Evolutionary conservation across 2,797 vertebrate species (phyloP).

Genomic region (Distichodus sexfasciatus): DNA sequence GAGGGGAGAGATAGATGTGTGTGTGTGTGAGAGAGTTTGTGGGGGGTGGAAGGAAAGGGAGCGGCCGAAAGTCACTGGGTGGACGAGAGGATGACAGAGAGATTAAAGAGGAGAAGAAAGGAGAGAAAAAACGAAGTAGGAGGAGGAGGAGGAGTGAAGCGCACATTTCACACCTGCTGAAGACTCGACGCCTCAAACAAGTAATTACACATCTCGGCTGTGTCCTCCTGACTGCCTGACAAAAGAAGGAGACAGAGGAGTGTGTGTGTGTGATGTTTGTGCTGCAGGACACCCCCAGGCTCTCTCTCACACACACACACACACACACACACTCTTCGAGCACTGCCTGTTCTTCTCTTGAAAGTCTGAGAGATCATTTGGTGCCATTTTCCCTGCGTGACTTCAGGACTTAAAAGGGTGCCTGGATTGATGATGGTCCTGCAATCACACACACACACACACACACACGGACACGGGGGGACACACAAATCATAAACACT

Average conservation of each 20-base stretch:
- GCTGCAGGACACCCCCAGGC: slow-evolving; percentile 45
- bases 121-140: slow-evolving; percentile 18
- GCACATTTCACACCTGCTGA: slow-evolving; percentile 73
- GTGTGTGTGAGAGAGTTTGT: no score
- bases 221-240: slow-evolving; percentile 57
- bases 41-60: slow-evolving; percentile 21
- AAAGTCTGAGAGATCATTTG: slow-evolving; percentile 66
- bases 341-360: slow-evolving; percentile 43
- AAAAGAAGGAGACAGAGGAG: slow-evolving; percentile 39
- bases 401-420: slow-evolving; percentile 68
- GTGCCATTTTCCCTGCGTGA: slow-evolving; percentile 76
- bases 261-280: slow-evolving; percentile 46
- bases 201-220: slow-evolving; percentile 71
- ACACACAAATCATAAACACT: slow-evolving; percentile 33
- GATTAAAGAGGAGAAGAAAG: slow-evolving; percentile 16
- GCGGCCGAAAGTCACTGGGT: slow-evolving; percentile 7
- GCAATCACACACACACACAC: slow-evolving; percentile 17
- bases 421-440: slow-evolving; percentile 35
- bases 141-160: slow-evolving; percentile 19
- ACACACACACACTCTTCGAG: slow-evolving; percentile 15
- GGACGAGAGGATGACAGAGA: slow-evolving; percentile 23
- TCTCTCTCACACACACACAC: slow-evolving; percentile 4
- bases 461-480: slow-evolving; percentile 34
- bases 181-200: slow-evolving; percentile 64
- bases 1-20: slow-evolving; percentile 1